phyloP scores from a whole-genome alignment of 2,113 vertebrate species.

The Anarrhichthys ocellatus region DNA sequence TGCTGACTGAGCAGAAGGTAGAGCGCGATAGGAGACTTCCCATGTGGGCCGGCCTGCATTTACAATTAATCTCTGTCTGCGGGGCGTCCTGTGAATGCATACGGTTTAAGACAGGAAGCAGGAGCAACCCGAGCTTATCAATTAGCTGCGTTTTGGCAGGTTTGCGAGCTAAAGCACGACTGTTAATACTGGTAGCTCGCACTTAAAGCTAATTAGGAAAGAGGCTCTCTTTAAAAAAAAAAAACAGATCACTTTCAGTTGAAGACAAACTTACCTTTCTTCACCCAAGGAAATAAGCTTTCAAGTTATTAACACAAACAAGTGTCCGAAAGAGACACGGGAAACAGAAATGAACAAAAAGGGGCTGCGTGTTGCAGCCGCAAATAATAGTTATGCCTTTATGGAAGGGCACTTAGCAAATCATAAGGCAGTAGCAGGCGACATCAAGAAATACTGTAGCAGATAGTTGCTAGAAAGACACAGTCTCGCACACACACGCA shows the following conservation, averaged over 20 bases:
- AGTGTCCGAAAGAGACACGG: conserved; percentile 13
- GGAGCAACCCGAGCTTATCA: background rate
- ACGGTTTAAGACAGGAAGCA: background rate
- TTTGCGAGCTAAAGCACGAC: background rate
- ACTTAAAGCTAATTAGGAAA: conserved; percentile 2
- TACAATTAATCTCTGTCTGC: conserved; percentile 49
- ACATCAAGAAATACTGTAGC: conserved; percentile 43
- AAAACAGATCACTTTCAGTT: background rate
- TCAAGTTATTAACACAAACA: conserved; percentile 41
- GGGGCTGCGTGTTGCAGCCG: conserved; percentile 61
- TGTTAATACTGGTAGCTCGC: background rate
- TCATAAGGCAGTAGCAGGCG: conserved; percentile 73
- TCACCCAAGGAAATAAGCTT: conserved; percentile 21
- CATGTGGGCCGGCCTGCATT: conserved; percentile 48
- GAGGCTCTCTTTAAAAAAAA: background rate
- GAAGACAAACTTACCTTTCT: conserved; percentile 41
- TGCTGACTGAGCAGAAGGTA: conserved; percentile 70
- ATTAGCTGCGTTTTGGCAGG: conserved; percentile 13
- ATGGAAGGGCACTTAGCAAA: conserved; percentile 75
- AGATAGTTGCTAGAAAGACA: conserved; percentile 42
- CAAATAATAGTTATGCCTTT: conserved; percentile 80
- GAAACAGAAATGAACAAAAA: conserved; percentile 62
- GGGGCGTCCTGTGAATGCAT: conserved; percentile 26
- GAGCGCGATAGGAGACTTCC: conserved; percentile 44
- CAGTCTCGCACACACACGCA: conserved; percentile 17